These are phyloP conservation scores for Musca domestica DNA, from an alignment of 1,140 invertebrate species.

Conservation along the genomic window DNA sequence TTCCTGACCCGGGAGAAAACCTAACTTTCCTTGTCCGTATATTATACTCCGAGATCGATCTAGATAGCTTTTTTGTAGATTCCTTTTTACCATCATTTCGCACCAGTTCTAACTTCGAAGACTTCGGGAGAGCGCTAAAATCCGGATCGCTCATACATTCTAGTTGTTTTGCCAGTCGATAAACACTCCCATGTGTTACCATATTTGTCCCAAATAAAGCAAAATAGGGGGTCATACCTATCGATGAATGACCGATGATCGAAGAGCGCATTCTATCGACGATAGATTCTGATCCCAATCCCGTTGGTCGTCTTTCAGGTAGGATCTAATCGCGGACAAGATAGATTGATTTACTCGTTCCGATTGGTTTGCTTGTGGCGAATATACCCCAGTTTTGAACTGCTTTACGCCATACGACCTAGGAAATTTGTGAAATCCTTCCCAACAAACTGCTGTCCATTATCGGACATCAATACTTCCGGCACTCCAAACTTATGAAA, in stretches of 20 bases:
- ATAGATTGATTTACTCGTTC: slow-evolving; percentile 20
- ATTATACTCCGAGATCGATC: no score
- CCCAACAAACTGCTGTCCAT: slow-evolving; percentile 16
- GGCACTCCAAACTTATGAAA: slow-evolving; percentile 6
- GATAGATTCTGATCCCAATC: slow-evolving; percentile 6
- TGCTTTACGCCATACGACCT: not conserved
- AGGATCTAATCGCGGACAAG: not conserved
- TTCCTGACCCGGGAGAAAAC: no score
- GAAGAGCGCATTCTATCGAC: not conserved
- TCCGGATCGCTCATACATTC: not conserved
- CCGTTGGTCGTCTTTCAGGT: not conserved
- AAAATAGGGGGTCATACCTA: slow-evolving; percentile 7
- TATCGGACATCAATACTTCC: not conserved
- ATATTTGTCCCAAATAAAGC: not conserved
- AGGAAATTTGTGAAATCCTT: not conserved
- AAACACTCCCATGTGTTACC: not conserved
- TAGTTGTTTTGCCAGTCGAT: not conserved
- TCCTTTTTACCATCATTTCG: no score
- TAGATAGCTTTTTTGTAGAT: no score
- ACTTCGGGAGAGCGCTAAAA: no score
- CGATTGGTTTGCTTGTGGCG: not conserved
- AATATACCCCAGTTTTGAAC: not conserved
- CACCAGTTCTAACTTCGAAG: no score
- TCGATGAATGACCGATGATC: not conserved
- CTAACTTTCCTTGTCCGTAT: no score